Percentiles rank a stretch among this genome's conserved stretches.
phyloP scores from a whole-genome alignment of 2,888 invertebrate genomes.

The Campoplex capitator region DNA sequence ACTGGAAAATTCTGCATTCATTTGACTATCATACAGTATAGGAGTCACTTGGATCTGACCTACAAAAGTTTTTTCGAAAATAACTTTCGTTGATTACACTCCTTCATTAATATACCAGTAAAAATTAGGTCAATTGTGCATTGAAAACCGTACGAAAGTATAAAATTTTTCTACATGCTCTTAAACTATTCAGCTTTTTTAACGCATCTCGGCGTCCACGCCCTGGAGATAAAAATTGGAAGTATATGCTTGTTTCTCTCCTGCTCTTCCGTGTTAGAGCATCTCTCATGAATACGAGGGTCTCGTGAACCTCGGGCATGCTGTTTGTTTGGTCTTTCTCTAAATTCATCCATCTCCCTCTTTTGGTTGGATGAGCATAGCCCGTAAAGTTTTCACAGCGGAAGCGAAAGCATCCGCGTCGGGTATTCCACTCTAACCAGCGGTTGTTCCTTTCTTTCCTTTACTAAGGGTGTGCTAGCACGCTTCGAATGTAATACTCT shows the following conservation, averaged over 20 bases:
- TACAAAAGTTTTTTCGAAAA: background rate
- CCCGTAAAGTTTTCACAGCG: constrained; percentile 63
- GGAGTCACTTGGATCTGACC: background rate
- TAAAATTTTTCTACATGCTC: constrained; percentile 18
- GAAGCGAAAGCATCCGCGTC: constrained; percentile 35
- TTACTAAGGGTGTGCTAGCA: constrained; percentile 33
- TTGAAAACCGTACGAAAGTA: background rate
- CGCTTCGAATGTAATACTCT: constrained; percentile 2
- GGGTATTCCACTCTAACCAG: constrained; percentile 27
- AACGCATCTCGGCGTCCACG: constrained; percentile 3
- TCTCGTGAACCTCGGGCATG: constrained; percentile 63
- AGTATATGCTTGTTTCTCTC: constrained; percentile 61
- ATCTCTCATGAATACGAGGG: constrained; percentile 77
- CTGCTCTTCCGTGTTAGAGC: constrained; percentile 65
- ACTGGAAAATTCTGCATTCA: too few relatives aligned
- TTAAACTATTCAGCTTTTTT: constrained; percentile 13
- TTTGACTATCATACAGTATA: too few relatives aligned
- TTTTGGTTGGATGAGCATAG: constrained; percentile 47
- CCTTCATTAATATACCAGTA: background rate
- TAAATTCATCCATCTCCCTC: constrained; percentile 13
- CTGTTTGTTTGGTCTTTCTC: constrained; percentile 40
- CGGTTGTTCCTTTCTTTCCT: constrained; percentile 33
- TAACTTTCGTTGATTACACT: background rate
- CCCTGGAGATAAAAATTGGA: constrained; percentile 72
- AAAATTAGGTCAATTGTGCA: constrained; percentile 8